Base-by-base conservation (phyloP, 2,797 vertebrate species). In the Alca torda region DNA sequence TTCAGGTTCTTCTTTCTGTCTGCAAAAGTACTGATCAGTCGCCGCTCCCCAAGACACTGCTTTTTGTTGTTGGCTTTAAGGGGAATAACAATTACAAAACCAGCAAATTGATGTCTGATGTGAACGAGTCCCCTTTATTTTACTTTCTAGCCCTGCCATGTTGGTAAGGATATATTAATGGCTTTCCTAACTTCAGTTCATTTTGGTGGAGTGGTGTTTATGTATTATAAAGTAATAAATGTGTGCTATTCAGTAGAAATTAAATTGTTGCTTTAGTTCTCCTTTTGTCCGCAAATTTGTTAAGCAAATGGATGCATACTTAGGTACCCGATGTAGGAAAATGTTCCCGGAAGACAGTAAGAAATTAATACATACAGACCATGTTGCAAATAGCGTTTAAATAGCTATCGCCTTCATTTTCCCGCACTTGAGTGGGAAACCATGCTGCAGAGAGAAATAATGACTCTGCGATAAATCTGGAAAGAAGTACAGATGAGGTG, bases 401-500 rank as follows among this genome's bases (percentile, higher is more conserved):
- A 91, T 92, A 95, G 77, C 85, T 90, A 3, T 35, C 65, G 92
- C 82, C 59, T 94, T 93, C 21, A 14, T 94, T 93, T 89, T 77
- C 75, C 48, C 68, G 60, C 30, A 63, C 51, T 95, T 73, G 73
- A 87, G 82, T 46, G 39, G 93, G 83, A 93, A 97, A 74, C 76
- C 56, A 25, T 79, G 93, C 84, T 80, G 77, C 83, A 85, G 95
- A 95, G 86, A 91, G 83, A 93, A 96, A 68, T 76, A 90, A 93
- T 87, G 85, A 70, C 45, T 83, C 43, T 24, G 30, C 92, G 88
- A 74, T 92, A 83, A 84, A 84, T 89, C 88, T 89, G 87, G 48
- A 59, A 93, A 91, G 87, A 64, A 74, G 48, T 68, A 75, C 46
- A 54, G 74, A 84, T 84, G 80, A 90, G 79, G 72, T 1, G 0